Base-by-base conservation (phyloP, 2,113 vertebrate genomes). In the Chloebia gouldiae region DNA sequence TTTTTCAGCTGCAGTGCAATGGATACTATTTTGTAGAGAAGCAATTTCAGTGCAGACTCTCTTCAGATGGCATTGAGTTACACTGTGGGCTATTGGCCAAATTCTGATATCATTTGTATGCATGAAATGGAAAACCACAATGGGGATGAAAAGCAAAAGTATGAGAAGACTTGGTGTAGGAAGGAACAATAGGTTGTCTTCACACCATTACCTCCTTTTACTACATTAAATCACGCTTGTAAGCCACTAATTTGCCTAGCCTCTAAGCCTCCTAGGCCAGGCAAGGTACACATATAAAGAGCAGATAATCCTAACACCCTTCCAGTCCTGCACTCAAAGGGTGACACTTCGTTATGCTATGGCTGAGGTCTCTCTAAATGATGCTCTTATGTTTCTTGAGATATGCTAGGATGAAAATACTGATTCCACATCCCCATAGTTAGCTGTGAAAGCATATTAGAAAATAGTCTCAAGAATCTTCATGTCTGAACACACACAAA, bases 401-500 rank as follows among this genome's bases (percentile, higher is more conserved):
- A 76, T 2, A 1, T 8, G 39, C 16, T 28, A 57, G 15, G 16
- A 63, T 0, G 1, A 86, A 47, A 45, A 54, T 15, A 63, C 1
- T 64, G 25, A 68, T 71, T 61, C 61, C 42, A 71, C 15, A 39
- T 13, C 7, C 27, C 47, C 56, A 37, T 2, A 33, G 24, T 53
- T n/a, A 47, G 30, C 20, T 69, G 81, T 8, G 51, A 70, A 61
- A 78, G 70, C 31, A 88, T 22, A 28, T 50, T 5, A 87, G 42
- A 73, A 87, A 84, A 78, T 3, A 50, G 27, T 15, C 42, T 53
- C 16, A 53, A 66, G 31, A 81, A 70, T 56, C 68, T 30, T 49
- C 40, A 31, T 19, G 42, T 39, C 24, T 57, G 53, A 93, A 85
- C 27, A 73, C 0, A 6, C 7, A 30, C 6, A 66, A 49, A 84